Conservation (phyloP, 2,888 invertebrate species). For the Exephanes ischioxanthus region DNA sequence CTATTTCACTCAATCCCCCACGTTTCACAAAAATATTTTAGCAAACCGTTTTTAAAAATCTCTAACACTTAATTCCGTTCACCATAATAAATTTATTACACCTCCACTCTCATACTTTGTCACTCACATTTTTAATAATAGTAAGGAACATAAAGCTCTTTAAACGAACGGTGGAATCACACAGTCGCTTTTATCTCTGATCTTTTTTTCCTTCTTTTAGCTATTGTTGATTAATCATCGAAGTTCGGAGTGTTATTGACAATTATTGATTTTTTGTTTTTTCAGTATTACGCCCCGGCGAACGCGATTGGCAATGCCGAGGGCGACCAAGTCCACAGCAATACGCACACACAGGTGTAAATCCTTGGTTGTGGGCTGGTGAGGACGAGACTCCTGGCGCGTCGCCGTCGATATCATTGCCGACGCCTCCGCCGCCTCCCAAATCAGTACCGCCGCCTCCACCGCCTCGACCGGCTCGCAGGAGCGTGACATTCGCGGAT, state of each 20-base stretch:
- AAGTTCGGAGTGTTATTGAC: constrained; percentile 16
- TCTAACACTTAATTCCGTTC: constrained; percentile 6
- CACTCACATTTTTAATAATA: not conserved
- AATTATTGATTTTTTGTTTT: constrained; percentile 74
- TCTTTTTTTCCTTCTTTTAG: not conserved
- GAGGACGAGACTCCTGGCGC: constrained; percentile 76
- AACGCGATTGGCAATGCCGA: constrained; percentile 91
- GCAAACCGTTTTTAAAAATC: constrained; percentile 7
- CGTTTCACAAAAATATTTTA: not conserved
- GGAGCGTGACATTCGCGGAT: constrained; percentile 84
- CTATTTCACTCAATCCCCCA: not conserved
- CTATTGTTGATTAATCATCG: not conserved
- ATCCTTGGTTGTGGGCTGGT: constrained; percentile 81
- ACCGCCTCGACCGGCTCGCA: constrained; percentile 79
- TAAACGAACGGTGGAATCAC: not conserved
- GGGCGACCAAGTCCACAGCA: constrained; percentile 92
- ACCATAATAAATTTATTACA: constrained; percentile 30
- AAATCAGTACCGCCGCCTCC: constrained; percentile 78
- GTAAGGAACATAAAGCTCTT: not conserved
- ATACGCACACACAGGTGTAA: constrained; percentile 95
- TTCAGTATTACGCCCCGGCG: constrained; percentile 94
- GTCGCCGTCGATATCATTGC: constrained; percentile 80
- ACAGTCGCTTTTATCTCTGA: not conserved
- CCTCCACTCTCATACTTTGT: constrained; percentile 10
- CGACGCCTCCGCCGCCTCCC: constrained; percentile 81